Base-by-base conservation (phyloP, 2,888 invertebrate genomes). In the Metellina segmentata region DNA sequence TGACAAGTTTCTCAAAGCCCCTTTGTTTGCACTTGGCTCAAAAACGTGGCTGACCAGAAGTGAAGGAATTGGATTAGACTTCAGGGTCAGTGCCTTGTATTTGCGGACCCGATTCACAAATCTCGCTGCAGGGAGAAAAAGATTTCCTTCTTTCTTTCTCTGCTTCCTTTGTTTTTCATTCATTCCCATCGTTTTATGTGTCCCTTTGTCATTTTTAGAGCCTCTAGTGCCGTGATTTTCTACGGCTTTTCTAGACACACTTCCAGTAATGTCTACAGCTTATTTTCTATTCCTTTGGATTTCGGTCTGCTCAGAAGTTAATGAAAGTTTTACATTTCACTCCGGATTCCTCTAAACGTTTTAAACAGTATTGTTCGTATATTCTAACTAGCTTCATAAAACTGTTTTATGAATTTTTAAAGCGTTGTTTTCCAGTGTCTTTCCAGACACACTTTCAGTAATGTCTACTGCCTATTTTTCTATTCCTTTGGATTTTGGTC, bases 41-140 rank as follows among this genome's bases (percentile, higher is more conserved):
- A 82, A 81, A 82, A 69, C 77, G 77, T 77, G 82, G 77, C 61
- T 77, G 75, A 89, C 89, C 89, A 77, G 75, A 81, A 61, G 51
- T 77, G 75, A 70, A 82, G 51, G 81, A 89, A 89, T 89, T 75
- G 81, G 75, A 89, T 82, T 82, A 89, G 74, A 89, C 75, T 82
- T 81, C 82, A 77, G 75, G 82, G 81, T 87, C 87, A 87, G 16
- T 48, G 48, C 34, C 82, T 75, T 75, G 82, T 61, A 87, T 89
- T 77, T 75, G 70, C 86, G 48, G 89, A 81, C 77, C 48, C 20
- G 69, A 75, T 88, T 81, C 88, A 53, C 71, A 77, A 82, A 89
- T 89, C 82, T 81, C 70, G 72, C 69, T 77, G 11, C 16, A 75
- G 75, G 34, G 51, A 16, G 69, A 81, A 71, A 82, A 20, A 61